Evolutionary conservation across 2,888 invertebrate genomes (phyloP), one percentile per base, ranked within the genome.

Genomic region (Horisme vitalbata): DNA sequence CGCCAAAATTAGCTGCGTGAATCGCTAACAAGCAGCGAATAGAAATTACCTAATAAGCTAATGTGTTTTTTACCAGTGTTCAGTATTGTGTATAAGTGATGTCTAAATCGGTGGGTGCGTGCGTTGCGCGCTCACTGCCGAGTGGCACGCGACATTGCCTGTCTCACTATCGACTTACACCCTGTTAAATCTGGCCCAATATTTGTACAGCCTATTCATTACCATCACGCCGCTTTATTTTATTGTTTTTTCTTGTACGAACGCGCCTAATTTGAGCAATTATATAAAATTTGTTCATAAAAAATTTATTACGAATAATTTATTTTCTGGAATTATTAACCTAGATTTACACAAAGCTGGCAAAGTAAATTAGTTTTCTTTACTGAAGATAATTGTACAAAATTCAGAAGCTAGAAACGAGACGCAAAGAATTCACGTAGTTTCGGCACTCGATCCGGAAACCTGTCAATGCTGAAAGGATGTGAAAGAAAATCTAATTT

Each of bases 401-500:
- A 41, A 47, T 23, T 15, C 32, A 41, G 36, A 41, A 31, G 41
- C 26, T 51, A 63, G 71, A n/a, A n/a, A 66, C 68, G 69, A 58
- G 65, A 58, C 65, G 52, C 50, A 52, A 34, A 45, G 44, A 34
- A 44, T 50, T 33, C 37, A 43, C 51, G 37, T 53, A 51, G 51
- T 50, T 45, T 35, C 47, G 55, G 36, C 41, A 50, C 51, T 51
- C 57, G 59, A 55, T 51, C 52, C 62, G 69, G 69, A 76, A 79
- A 72, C 81, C 82, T 69, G 78, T 83, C 83, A 87, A 85, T 86
- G 80, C 83, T 81, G 76, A 69, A 75, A 73, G 73, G 73, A 74
- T 68, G 65, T 85, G 85, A 86, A 86, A 84, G 86, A 86, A 87
- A 88, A 88, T 87, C 87, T 87, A 84, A 87, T 88, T 88, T 87